Conservation (phyloP, 2,888 invertebrate genomes). For the Melieria picta region DNA sequence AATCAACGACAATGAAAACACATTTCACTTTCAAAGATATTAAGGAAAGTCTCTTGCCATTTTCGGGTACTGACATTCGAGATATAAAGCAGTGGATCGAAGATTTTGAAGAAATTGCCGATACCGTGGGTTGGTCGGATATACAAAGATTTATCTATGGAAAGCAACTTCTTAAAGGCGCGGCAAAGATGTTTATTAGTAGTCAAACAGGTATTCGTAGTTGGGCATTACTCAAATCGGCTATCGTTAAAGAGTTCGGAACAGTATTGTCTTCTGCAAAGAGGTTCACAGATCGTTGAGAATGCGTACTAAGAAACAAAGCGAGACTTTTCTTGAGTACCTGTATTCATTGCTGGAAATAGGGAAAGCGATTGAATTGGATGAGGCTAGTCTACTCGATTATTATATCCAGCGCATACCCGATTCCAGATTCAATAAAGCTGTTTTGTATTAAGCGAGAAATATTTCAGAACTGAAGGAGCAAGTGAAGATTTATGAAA, state of each 20-base stretch:
- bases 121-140: too few relatives aligned
- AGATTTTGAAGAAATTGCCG: neutral
- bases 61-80: neutral
- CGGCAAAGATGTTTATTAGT: neutral
- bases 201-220: slow-evolving; percentile 15
- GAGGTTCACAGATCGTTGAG: slow-evolving; percentile 24
- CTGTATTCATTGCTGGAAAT: too few relatives aligned
- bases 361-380: slow-evolving; percentile 3
- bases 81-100: neutral
- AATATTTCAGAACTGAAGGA: slow-evolving; percentile 20
- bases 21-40: slow-evolving; percentile 5
- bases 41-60: neutral
- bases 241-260: slow-evolving; percentile 24
- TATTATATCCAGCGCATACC: neutral
- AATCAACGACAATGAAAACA: neutral
- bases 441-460: slow-evolving; percentile 30
- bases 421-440: slow-evolving; percentile 21
- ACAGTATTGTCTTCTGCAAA: neutral
- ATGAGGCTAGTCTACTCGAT: slow-evolving; percentile 11
- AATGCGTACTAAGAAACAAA: slow-evolving; percentile 22
- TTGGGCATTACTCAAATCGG: slow-evolving; percentile 25
- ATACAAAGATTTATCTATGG: slow-evolving; percentile 5
- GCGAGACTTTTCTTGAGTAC: too few relatives aligned
- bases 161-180: slow-evolving; percentile 15
- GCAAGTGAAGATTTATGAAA: slow-evolving; percentile 12